Evolutionary conservation across 2,113 vertebrate genomes (phyloP), one percentile per base, ranked within the genome.

Genomic region (Oceanites oceanicus): DNA sequence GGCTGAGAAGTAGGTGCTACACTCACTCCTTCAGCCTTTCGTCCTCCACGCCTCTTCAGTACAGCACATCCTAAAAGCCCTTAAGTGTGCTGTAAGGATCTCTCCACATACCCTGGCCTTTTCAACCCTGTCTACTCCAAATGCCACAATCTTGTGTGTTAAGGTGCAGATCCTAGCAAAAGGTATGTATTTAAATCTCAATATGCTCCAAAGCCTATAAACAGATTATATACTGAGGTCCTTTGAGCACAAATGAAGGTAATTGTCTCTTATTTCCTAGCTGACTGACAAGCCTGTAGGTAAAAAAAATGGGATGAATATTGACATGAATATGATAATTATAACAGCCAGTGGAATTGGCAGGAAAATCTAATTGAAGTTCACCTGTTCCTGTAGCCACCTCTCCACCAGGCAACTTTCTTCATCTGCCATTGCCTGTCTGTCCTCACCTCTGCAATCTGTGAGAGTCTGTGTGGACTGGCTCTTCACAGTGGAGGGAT

Each of bases 281-380:
- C 66, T 93, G 74, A 88, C 45, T 82, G 29, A 65, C 53, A 86
- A 88, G 45, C 15, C 40, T 84, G 55, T 78, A 79, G 56, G 75
- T 56, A 56, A 88, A 84, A 36, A 72, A 22, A 30, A 8, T 47
- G 20, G 19, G 42, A 26, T 75, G 34, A 79, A 79, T 79, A 44
- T 70, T 92, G 30, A 45, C 49, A 50, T 47, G n/a, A 58, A 58
- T 38, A 29, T 1, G 4, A 9, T 73, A 75, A 79, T 87, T 62
- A 49, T 10, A 94, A 91, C 34, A 73, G 76, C 36, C 62, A 95
- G 47, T 77, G 85, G 77, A 94, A 89, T 40, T 91, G 77, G 81
- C 91, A 79, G 77, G 92, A 82, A 94, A 96, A 96, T 90, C 49
- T 86, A 61, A 79, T 70, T 94, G 44, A 87, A 88, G 78, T 90